These are phyloP conservation scores for Margarornis squamiger DNA, from an alignment of 2,797 vertebrate genomes.

Conservation along the genomic window DNA sequence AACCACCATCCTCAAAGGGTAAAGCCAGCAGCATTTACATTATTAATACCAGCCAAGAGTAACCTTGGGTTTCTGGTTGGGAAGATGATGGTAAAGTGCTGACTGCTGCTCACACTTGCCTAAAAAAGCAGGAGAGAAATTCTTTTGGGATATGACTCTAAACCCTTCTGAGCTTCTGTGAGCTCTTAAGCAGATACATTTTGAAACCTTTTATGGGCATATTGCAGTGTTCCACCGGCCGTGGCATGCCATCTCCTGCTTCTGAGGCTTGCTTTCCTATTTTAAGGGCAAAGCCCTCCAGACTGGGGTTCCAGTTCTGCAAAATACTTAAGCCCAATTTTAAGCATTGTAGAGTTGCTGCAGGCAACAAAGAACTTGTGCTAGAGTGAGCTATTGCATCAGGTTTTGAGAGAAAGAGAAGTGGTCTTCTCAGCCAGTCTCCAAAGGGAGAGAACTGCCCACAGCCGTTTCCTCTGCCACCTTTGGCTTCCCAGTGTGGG, in stretches of 20 bases:
- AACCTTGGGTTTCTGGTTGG: conserved; percentile 38
- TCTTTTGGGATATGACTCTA: conserved; percentile 39
- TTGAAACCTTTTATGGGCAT: conserved; percentile 58
- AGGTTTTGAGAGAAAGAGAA: background rate
- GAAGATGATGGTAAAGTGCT: conserved; percentile 43
- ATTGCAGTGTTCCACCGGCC: background rate
- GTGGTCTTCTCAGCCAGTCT: background rate
- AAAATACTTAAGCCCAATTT: background rate
- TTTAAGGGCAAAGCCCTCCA: background rate
- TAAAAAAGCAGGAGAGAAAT: conserved; percentile 57
- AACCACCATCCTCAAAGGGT: background rate
- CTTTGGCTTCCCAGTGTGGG: background rate
- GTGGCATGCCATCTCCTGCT: background rate
- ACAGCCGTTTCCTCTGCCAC: background rate
- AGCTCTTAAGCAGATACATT: background rate
- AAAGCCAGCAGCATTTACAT: background rate
- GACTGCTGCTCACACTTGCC: conserved; percentile 45
- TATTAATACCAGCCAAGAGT: conserved; percentile 2
- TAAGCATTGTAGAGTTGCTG: background rate
- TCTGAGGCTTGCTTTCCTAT: background rate
- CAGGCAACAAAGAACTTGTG: background rate
- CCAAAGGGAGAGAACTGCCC: background rate
- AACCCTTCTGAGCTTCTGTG: conserved; percentile 28
- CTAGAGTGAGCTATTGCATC: background rate
- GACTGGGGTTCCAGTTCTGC: background rate